A percentile compares a stretch with the other conserved stretches of the same genome.
Evolutionary conservation across 2,113 vertebrate species (phyloP).

Genomic region (Crocuta crocuta): DNA sequence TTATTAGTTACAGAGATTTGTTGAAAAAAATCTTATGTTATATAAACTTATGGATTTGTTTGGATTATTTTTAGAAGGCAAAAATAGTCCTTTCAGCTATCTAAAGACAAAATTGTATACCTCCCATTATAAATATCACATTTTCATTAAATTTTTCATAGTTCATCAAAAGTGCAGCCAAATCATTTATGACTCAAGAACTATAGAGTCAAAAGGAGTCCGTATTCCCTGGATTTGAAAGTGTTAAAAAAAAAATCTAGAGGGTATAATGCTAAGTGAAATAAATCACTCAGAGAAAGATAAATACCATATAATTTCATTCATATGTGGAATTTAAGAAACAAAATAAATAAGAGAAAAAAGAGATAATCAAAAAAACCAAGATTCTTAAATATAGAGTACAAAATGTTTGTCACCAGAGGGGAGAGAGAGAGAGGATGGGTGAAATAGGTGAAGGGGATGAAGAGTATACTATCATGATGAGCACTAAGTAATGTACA

Average conservation of each 20-base stretch:
- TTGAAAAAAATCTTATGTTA: neutral
- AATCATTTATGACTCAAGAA: neutral
- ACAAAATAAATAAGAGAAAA: neutral
- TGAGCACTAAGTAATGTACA: neutral
- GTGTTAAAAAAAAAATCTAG: neutral
- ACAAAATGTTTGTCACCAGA: neutral
- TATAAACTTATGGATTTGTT: neutral
- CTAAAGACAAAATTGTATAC: neutral
- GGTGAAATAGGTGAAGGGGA: neutral
- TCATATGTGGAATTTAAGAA: neutral
- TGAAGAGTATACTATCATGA: neutral
- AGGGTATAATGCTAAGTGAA: neutral
- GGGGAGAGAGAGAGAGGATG: neutral
- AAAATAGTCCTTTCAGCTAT: neutral
- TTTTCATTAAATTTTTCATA: neutral
- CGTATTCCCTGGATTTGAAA: neutral
- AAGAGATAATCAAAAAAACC: neutral
- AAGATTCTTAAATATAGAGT: neutral
- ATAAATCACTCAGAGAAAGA: neutral
- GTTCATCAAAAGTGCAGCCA: conserved; percentile 8
- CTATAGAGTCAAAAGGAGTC: neutral
- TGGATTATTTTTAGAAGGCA: neutral
- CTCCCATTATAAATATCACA: neutral
- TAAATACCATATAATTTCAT: neutral
- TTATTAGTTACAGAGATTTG: neutral